Conservation (phyloP, 2,888 invertebrate genomes). For the Argyra leucocephala region DNA sequence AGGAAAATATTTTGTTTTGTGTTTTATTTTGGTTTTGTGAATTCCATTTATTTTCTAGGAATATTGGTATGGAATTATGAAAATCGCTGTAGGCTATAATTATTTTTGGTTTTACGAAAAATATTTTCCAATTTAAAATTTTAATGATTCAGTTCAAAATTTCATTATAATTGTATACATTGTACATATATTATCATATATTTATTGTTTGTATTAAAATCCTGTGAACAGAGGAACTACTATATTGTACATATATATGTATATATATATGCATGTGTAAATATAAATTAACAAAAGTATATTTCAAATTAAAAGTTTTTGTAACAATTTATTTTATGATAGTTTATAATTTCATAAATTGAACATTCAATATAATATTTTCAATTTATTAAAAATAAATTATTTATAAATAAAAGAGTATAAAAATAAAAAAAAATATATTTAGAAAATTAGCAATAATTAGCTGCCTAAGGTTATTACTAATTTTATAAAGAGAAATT, state of each 20-base stretch:
- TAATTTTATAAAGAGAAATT: too few relatives aligned
- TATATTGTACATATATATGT: too few relatives aligned
- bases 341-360: neutral
- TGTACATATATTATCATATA: neutral
- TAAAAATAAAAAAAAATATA: neutral
- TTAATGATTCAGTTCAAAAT: neutral
- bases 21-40: too few relatives aligned
- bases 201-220: too few relatives aligned
- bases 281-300: neutral
- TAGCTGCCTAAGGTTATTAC: neutral
- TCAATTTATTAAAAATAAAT: neutral
- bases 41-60: neutral
- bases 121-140: neutral
- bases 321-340: neutral
- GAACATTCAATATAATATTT: neutral
- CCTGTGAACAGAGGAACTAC: too few relatives aligned
- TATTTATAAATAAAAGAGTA: neutral
- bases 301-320: neutral
- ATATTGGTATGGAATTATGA: neutral
- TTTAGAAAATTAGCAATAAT: neutral
- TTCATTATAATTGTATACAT: neutral
- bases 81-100: slow-evolving; percentile 3
- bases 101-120: neutral
- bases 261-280: neutral
- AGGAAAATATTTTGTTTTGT: neutral